Conservation (phyloP, 2,113 vertebrate species). For the Pituophis catenifer region DNA sequence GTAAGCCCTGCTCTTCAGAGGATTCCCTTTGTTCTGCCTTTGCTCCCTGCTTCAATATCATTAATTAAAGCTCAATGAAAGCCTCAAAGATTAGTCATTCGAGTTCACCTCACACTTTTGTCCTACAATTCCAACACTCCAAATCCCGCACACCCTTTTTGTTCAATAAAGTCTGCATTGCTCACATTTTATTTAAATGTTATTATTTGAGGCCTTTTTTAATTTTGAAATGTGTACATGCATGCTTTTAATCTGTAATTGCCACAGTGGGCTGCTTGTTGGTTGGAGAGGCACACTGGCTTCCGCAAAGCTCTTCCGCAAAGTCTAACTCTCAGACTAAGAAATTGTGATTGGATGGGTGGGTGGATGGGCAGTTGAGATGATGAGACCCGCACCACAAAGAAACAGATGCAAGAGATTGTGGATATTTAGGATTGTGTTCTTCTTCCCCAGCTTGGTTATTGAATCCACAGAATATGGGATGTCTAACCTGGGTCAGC, state of each 20-base stretch:
- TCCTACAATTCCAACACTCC: neutral
- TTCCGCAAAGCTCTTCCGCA: neutral
- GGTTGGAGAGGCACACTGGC: neutral
- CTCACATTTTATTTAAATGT: neutral
- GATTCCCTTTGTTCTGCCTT: neutral
- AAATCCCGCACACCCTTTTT: neutral
- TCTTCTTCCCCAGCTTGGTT: conserved; percentile 71
- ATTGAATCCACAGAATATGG: conserved; percentile 58
- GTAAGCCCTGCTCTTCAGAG: conserved; percentile 57
- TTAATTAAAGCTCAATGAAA: neutral
- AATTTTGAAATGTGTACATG: neutral
- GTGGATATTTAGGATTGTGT: neutral
- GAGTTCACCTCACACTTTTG: neutral
- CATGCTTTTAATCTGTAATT: neutral
- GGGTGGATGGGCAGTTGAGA: neutral
- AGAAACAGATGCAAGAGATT: neutral
- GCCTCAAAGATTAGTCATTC: neutral
- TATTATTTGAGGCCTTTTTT: neutral
- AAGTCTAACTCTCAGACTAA: neutral
- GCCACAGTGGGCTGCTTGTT: neutral
- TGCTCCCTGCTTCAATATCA: neutral
- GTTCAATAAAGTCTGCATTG: neutral
- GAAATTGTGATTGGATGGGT: neutral
- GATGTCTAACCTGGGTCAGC: conserved; percentile 58
- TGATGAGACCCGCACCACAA: neutral